Evolutionary conservation across 1,140 invertebrate genomes (phyloP).

Genomic region (Trichogramma pretiosum): DNA sequence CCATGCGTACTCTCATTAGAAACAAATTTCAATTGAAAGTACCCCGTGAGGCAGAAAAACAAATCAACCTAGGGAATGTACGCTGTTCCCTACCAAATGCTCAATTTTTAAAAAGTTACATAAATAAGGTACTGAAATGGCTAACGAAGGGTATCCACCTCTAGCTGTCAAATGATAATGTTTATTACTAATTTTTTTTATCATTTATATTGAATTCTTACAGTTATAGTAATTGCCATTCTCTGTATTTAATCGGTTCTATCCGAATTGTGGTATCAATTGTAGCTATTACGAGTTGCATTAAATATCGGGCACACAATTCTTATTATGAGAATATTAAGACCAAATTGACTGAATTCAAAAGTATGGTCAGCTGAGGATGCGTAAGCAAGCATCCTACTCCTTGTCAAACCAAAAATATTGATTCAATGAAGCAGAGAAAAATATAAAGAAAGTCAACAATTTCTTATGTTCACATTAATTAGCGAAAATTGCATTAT

Average conservation of each 20-base stretch:
- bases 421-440: not conserved
- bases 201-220: not conserved
- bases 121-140: not conserved
- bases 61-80: too few species aligned
- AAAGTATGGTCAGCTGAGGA: not conserved
- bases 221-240: not conserved
- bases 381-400: not conserved
- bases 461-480: not conserved
- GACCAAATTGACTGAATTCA: not conserved
- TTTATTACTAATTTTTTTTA: too few species aligned
- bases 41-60: not conserved
- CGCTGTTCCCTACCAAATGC: not conserved
- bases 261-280: too few species aligned
- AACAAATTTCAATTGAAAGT: not conserved
- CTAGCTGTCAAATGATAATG: not conserved
- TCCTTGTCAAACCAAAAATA: not conserved
- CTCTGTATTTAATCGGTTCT: too few species aligned
- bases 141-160: not conserved
- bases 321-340: too few species aligned
- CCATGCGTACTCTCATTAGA: conserved; percentile 2
- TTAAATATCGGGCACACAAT: too few species aligned
- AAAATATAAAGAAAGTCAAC: not conserved
- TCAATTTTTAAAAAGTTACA: not conserved
- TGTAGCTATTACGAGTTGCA: too few species aligned
- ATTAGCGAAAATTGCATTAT: not conserved